These are phyloP conservation scores for Drosophila silvestris DNA, from an alignment of 2,888 invertebrate species.

Conservation along the genomic window DNA sequence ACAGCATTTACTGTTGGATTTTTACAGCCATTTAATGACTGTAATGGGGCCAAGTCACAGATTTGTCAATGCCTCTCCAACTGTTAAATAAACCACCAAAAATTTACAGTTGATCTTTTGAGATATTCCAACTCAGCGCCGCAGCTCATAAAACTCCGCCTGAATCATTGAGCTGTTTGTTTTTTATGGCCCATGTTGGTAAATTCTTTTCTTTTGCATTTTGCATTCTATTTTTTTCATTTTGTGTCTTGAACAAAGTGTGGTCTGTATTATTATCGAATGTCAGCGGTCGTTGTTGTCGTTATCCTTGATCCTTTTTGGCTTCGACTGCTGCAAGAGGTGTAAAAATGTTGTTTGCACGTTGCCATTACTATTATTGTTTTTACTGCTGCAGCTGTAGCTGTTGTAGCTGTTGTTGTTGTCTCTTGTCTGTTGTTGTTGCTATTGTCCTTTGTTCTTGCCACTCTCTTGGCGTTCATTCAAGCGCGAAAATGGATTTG, in stretches of 20 bases:
- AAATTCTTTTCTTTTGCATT: not conserved
- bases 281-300: constrained; percentile 46
- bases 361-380: constrained; percentile 77
- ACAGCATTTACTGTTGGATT: constrained; percentile 65
- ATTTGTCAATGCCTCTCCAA: constrained; percentile 60
- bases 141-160: constrained; percentile 59
- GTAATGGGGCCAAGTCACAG: constrained; percentile 45
- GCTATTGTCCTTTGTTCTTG: constrained; percentile 37
- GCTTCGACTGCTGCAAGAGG: constrained; percentile 58
- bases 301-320: constrained; percentile 62
- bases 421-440: constrained; percentile 33
- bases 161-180: constrained; percentile 70
- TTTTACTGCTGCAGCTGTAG: constrained; percentile 47
- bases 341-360: constrained; percentile 68
- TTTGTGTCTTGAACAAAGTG: constrained; percentile 44
- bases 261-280: constrained; percentile 57
- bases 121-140: constrained; percentile 23
- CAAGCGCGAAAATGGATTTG: constrained; percentile 82
- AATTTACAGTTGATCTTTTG: constrained; percentile 39
- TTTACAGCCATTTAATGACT: constrained; percentile 67
- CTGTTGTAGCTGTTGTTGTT: constrained; percentile 11
- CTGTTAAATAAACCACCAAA: constrained; percentile 54
- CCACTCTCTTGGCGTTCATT: constrained; percentile 67
- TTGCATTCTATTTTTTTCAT: not conserved
- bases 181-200: constrained; percentile 50